A percentile compares a stretch with the other conserved stretches of the same genome.
Evolutionary conservation across 2,888 invertebrate genomes (phyloP).

Genomic region (Stramonita haemastoma): DNA sequence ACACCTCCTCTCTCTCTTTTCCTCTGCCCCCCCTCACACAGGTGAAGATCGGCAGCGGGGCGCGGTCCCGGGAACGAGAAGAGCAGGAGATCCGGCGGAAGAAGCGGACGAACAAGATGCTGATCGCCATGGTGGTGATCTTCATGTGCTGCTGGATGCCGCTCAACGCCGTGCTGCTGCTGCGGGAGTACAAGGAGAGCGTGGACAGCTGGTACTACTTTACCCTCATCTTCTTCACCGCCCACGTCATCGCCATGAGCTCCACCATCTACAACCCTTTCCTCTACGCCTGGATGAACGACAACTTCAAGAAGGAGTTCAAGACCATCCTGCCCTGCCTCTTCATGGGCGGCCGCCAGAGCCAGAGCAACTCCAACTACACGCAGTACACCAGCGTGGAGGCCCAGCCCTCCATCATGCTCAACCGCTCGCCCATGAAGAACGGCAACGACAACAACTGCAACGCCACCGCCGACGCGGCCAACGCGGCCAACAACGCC

Average conservation of each 20-base stretch:
- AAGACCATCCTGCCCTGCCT: constrained; percentile 78
- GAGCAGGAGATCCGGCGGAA: constrained; percentile 93
- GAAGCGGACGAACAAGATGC: constrained; percentile 94
- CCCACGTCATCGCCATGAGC: constrained; percentile 94
- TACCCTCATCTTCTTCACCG: constrained; percentile 91
- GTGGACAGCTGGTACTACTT: constrained; percentile 88
- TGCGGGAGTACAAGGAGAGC: constrained; percentile 75
- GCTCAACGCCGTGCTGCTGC: constrained; percentile 91
- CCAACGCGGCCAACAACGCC: not conserved
- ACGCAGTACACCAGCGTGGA: constrained; percentile 75
- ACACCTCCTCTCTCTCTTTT: not conserved
- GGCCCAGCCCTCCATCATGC: constrained; percentile 70
- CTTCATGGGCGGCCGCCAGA: constrained; percentile 63
- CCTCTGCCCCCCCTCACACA: constrained; percentile 64
- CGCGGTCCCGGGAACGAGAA: constrained; percentile 87
- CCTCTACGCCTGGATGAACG: constrained; percentile 96
- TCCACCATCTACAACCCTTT: constrained; percentile 96
- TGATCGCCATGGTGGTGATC: constrained; percentile 95
- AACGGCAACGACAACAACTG: constrained; percentile 63
- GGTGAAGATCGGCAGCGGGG: constrained; percentile 85
- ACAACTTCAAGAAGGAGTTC: constrained; percentile 94
- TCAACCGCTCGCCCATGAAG: constrained; percentile 71
- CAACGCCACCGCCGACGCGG: constrained; percentile 20
- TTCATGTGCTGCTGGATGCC: constrained; percentile 93
- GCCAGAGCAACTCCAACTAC: constrained; percentile 65